Evolutionary conservation across 1,140 invertebrate genomes (phyloP), one percentile per base, ranked within the genome.

Genomic region (Calliphora vicina): DNA sequence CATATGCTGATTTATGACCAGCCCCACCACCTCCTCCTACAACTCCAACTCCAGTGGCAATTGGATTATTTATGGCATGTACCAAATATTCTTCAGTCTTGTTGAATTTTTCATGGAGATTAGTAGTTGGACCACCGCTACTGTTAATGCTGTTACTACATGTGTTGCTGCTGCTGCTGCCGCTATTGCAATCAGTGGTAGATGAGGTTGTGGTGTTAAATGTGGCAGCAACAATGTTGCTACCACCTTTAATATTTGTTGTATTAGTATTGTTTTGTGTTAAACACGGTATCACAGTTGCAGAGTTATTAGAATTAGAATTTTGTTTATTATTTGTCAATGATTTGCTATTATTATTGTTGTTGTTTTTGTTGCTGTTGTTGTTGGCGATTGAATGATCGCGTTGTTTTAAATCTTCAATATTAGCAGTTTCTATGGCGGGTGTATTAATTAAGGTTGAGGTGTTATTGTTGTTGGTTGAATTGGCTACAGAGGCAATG

Each of bases 211-310:
- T 72, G 45, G 42, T 35, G 45, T 81, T 74, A 93, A 93, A 91
- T 91, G 92, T 85, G 93, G 93, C 84, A 93, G 93, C 87, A 93
- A 93, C 85, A 93, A 23, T 67, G 61, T 91, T 84, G 92, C 91
- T 86, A 92, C 90, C 84, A 91, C 91, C 88, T 91, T 91, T 85
- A 91, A 87, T 83, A 89, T 88, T 85, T 88, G 90, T 84, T 88
- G 88, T 86, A 87, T 87, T 86, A 27, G 88, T 86, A 87, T 87
- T 86, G 61, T 73, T 82, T 45, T 35, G 57, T 82, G 61, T 74
- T 82, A 67, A n/a, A 78, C 74, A 78, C 74, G n/a, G n/a, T 81
- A 81, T 81, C 80, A 81, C 80, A 81, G 88, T 86, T 85, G 86
- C 86, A 86, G 88, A 87, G 85, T 86, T 87, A 87, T 89, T 90